Conservation (phyloP, 2,888 invertebrate species). For the Rhamphomyia laevipes region DNA sequence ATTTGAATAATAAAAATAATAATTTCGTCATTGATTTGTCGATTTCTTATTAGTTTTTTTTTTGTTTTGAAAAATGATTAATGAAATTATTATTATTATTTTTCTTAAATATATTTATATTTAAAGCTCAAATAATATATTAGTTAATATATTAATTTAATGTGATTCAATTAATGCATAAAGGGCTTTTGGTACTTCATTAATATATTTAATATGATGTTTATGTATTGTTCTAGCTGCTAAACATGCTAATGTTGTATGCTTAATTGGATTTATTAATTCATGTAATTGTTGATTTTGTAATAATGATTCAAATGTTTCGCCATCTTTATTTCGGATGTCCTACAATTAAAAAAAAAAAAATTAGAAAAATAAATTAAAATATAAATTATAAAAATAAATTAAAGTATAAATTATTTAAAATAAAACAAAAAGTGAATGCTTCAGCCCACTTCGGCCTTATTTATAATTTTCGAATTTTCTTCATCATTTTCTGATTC, state of each 20-base stretch:
- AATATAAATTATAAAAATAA: background rate
- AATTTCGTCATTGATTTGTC: too few relatives aligned
- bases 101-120: too few relatives aligned
- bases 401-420: background rate
- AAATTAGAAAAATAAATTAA: background rate
- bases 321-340: slow-evolving; percentile 61
- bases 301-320: slow-evolving; percentile 61
- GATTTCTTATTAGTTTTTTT: too few relatives aligned
- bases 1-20: too few relatives aligned
- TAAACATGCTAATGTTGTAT: slow-evolving; percentile 72
- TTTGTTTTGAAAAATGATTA: too few relatives aligned
- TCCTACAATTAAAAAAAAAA: slow-evolving; percentile 25
- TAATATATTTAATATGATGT: slow-evolving; percentile 52
- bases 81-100: too few relatives aligned
- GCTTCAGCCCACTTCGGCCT: too few relatives aligned
- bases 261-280: slow-evolving; percentile 63
- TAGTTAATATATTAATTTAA: slow-evolving; percentile 18
- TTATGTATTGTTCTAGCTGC: slow-evolving; percentile 71
- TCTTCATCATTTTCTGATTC: too few relatives aligned
- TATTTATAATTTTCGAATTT: too few relatives aligned
- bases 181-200: slow-evolving; percentile 43
- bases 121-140: too few relatives aligned
- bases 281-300: slow-evolving; percentile 50
- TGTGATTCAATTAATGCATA: slow-evolving; percentile 38
- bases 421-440: background rate